These are phyloP conservation scores for Dryobotodes eremita DNA, from an alignment of 2,888 invertebrate species.

Conservation along the genomic window DNA sequence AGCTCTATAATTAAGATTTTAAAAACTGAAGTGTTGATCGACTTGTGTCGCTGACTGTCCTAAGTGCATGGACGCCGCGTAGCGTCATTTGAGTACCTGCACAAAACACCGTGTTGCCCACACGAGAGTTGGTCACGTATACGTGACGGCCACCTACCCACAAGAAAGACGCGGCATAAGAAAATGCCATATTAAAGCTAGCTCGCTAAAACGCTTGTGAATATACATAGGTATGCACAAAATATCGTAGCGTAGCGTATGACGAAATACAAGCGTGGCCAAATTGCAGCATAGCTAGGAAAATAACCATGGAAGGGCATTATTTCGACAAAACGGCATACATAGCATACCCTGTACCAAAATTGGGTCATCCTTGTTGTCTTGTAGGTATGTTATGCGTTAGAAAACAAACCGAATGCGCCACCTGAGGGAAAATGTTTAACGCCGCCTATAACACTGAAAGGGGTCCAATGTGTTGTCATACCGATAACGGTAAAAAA, in stretches of 20 bases:
- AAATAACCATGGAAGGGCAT: conserved; percentile 7
- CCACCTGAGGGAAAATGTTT: neutral
- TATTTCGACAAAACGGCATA: conserved; percentile 6
- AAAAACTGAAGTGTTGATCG: neutral
- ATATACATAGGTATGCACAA: neutral
- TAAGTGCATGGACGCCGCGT: neutral
- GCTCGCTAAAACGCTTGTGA: neutral
- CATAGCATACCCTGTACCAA: neutral
- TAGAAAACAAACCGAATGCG: neutral
- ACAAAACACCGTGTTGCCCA: neutral
- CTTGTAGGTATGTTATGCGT: conserved; percentile 17
- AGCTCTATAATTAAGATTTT: neutral
- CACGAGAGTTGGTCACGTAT: neutral
- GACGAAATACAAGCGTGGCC: neutral
- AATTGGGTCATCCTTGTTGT: conserved; percentile 31
- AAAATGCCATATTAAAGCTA: neutral
- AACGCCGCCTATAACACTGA: neutral
- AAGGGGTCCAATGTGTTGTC: neutral
- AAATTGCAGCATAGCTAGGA: neutral
- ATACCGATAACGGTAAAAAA: neutral
- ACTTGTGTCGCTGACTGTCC: neutral
- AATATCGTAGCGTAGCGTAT: neutral
- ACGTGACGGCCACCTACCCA: too few relatives aligned
- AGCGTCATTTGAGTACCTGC: neutral
- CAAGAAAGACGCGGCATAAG: neutral